Percentiles rank a stretch among this genome's conserved stretches.
phyloP scores from a whole-genome alignment of 2,888 invertebrate species.

The Choristoneura rosaceana region DNA sequence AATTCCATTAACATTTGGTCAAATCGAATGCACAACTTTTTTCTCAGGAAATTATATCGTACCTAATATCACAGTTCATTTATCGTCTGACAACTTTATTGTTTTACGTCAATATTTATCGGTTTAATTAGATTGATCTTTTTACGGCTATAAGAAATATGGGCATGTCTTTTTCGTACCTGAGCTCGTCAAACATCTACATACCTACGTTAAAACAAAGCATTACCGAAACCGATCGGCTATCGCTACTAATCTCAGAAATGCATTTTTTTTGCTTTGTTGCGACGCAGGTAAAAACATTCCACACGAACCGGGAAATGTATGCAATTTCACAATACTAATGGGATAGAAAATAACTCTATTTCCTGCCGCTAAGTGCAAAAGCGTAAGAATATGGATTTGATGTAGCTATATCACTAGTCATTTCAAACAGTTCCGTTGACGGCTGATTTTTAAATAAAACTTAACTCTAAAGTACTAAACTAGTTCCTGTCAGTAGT shows the following conservation, averaged over 20 bases:
- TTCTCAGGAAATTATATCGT: too few relatives aligned
- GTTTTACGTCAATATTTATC: background rate
- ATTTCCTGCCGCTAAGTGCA: conserved; percentile 22
- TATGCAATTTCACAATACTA: conserved; percentile 29
- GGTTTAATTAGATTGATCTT: background rate
- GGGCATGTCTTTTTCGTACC: background rate
- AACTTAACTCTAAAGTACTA: background rate
- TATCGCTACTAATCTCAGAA: conserved; percentile 22
- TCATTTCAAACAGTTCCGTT: background rate
- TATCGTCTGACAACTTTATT: background rate
- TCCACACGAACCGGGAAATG: conserved; percentile 17
- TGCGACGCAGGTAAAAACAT: conserved; percentile 29
- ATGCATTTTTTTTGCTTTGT: conserved; percentile 22
- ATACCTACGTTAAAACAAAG: background rate
- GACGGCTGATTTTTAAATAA: background rate
- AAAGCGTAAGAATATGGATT: conserved; percentile 15
- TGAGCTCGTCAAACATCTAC: background rate
- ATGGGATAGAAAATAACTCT: conserved; percentile 37
- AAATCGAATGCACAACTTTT: too few relatives aligned
- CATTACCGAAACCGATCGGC: conserved; percentile 14
- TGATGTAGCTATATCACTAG: background rate
- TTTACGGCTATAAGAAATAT: background rate
- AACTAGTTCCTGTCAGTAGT: background rate
- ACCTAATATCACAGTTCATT: background rate
- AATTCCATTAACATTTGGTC: too few relatives aligned